Percentiles rank a stretch among this genome's conserved stretches.
Conservation (phyloP, 2,888 invertebrate genomes). For the Scaptomyza polygonia region DNA sequence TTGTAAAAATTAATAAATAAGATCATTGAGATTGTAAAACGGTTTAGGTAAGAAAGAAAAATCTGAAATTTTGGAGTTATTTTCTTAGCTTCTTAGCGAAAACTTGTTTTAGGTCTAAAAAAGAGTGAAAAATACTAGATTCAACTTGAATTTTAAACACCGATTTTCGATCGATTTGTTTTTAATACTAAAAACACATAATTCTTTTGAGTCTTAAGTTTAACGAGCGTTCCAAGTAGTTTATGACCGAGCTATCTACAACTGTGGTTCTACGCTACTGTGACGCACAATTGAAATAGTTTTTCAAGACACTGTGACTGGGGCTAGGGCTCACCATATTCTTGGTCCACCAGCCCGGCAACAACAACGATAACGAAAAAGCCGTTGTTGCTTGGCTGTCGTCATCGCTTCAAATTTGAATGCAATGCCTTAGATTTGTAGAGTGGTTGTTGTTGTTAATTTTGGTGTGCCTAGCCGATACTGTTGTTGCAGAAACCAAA, state of each 20-base stretch:
- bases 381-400: slow-evolving; percentile 54
- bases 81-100: too few species aligned
- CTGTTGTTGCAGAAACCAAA: slow-evolving; percentile 38
- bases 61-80: too few species aligned
- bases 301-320: slow-evolving; percentile 44
- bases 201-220: not conserved
- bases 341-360: slow-evolving; percentile 32
- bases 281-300: slow-evolving; percentile 51
- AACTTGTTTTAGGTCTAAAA: too few species aligned
- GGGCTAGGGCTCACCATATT: slow-evolving; percentile 41
- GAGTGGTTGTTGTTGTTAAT: slow-evolving; percentile 17
- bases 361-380: too few species aligned
- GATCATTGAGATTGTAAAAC: not conserved
- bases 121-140: too few species aligned
- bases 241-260: slow-evolving; percentile 10
- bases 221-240: not conserved
- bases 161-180: not conserved
- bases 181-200: not conserved
- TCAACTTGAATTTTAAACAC: not conserved
- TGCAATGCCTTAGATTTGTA: slow-evolving; percentile 53
- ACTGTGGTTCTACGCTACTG: slow-evolving; percentile 21
- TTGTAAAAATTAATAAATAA: not conserved
- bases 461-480: slow-evolving; percentile 8
- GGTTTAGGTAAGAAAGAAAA: not conserved
- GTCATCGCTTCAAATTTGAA: slow-evolving; percentile 73